Evolutionary conservation across 2,113 vertebrate genomes (phyloP).

Genomic region (Macquaria ambigua): DNA sequence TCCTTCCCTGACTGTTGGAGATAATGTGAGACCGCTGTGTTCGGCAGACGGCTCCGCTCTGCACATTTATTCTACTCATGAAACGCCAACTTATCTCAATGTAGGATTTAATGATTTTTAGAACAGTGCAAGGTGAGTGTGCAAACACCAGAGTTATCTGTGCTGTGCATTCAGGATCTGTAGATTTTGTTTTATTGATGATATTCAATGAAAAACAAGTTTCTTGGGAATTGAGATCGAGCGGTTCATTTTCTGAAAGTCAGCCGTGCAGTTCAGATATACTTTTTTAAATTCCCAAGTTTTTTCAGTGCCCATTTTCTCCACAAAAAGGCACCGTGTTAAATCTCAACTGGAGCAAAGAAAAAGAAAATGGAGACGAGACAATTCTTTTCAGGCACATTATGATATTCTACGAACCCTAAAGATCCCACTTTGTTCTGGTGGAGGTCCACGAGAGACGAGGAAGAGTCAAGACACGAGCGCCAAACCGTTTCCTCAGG

Average conservation of each 20-base stretch:
- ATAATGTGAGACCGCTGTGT: background rate
- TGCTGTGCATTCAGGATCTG: background rate
- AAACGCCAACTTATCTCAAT: constrained; percentile 32
- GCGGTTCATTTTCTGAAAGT: background rate
- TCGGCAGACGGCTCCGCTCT: constrained; percentile 3
- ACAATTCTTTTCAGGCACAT: constrained; percentile 1
- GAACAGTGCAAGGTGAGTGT: background rate
- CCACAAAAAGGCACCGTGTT: background rate
- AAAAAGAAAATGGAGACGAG: background rate
- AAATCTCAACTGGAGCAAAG: background rate
- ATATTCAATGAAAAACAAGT: background rate
- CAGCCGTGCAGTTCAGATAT: background rate
- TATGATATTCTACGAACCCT: constrained; percentile 1
- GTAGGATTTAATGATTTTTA: constrained; percentile 5
- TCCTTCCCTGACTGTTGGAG: background rate
- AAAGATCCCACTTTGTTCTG: background rate
- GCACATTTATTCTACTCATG: constrained; percentile 17
- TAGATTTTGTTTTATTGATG: constrained; percentile 5
- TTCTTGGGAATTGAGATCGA: background rate
- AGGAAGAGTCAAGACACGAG: constrained; percentile 35
- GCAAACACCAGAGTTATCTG: background rate
- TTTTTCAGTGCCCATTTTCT: background rate
- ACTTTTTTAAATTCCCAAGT: constrained; percentile 2
- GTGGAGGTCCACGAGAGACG: background rate
- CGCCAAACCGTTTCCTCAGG: constrained; percentile 55